Base-by-base conservation (phyloP, 2,797 vertebrate species). In the Alcedo quadribrachys region DNA sequence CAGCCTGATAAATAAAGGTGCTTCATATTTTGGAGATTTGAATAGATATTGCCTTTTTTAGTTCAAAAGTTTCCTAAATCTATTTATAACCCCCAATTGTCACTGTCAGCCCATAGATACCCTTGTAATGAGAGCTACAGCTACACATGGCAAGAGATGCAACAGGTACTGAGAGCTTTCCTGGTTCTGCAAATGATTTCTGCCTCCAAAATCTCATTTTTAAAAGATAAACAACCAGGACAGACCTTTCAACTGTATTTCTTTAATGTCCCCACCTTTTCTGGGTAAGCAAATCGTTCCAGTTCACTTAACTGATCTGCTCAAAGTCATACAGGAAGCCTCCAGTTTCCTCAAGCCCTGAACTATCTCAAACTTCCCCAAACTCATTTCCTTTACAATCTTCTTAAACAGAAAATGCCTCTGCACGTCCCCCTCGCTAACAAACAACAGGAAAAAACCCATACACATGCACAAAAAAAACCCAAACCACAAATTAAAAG, bases 381-480 rank as follows among this genome's bases (percentile, higher is more conserved):
- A 95, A 89, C 80, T 81, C 87, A 57, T 85, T 95, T 94, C 92
- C 93, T 94, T 83, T 18, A 86, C 35, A 82, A 87, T 21, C 65
- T 61, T 85, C 83, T 80, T 51, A 12, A 88, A 50, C 24, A 90
- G 65, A 65, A 57, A 71, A 28, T 13, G 37, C 37, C 37, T 37
- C 37, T 37, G 37, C 37, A 37, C 12, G 37, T 37, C 37, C 37
- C 37, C 37, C 12, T 37, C 12, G 5, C 37, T 37, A 37, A 37
- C 37, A 37, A 37, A 37, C 37, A 37, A 37, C 37, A 37, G 37
- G 37, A 37, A 37, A 46, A 45, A 45, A 6, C 45, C 21, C 45
- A 6, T 21, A 21, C 20, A 11, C 45, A 6, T 21, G 11, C 20
- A 11, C 45, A 22, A 50, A 50, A 25, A 14, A 50, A 25, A 24